Percentiles rank a stretch among this genome's conserved stretches.
Conservation (phyloP, 1,140 invertebrate species). For the Acromyrmex charruanus region DNA sequence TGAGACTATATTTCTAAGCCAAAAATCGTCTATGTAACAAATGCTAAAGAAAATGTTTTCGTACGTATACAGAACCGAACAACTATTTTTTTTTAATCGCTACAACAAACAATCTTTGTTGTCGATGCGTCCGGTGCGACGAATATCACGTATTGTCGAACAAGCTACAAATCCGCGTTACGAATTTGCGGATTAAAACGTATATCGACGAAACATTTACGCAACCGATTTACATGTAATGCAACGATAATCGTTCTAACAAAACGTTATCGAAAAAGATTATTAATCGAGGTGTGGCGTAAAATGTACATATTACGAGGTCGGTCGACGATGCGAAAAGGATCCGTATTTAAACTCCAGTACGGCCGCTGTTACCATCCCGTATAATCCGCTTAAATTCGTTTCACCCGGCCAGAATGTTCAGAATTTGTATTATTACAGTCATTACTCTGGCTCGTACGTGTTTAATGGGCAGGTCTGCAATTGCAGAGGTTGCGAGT, state of each 20-base stretch:
- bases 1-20: constrained; percentile 5
- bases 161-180: constrained; percentile 25
- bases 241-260: constrained; percentile 21
- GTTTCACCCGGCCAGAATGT: constrained; percentile 65
- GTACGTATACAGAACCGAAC: neutral
- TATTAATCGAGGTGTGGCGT: constrained; percentile 52
- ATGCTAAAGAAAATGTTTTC: constrained; percentile 10
- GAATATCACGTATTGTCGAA: constrained; percentile 5
- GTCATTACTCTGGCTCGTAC: constrained; percentile 50
- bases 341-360: constrained; percentile 56
- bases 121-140: neutral
- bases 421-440: constrained; percentile 72
- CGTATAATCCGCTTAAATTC: constrained; percentile 74
- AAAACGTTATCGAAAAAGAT: constrained; percentile 55
- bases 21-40: neutral
- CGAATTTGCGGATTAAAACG: constrained; percentile 21
- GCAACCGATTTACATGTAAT: constrained; percentile 35
- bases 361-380: constrained; percentile 39
- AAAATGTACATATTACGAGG: constrained; percentile 60
- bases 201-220: constrained; percentile 36
- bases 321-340: constrained; percentile 50
- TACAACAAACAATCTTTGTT: constrained; percentile 14
- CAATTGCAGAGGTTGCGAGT: constrained; percentile 29
- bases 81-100: constrained; percentile 39
- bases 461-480: constrained; percentile 31